Evolutionary conservation across 2,113 vertebrate species (phyloP).

Genomic region (Colinus virginianus): DNA sequence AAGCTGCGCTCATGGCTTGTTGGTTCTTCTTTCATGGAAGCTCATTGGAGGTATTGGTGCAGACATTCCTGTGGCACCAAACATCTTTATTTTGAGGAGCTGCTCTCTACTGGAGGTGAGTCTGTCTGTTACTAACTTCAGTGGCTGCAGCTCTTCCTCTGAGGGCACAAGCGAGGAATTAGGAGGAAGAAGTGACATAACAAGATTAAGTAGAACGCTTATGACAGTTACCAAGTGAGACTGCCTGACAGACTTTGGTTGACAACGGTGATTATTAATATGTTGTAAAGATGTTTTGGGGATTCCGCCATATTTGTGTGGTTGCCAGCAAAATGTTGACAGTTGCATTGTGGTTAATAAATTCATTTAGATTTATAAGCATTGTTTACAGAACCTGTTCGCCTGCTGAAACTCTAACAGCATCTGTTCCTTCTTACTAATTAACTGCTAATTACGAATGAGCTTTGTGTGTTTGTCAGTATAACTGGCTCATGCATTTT

Average conservation of each 20-base stretch:
- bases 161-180: not conserved
- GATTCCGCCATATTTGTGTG: conserved; percentile 81
- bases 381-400: conserved; percentile 97
- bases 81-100: accelerated
- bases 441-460: conserved; percentile 95
- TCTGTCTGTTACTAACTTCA: not conserved
- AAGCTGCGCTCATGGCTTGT: accelerated
- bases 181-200: not conserved
- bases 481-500: conserved; percentile 88
- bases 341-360: conserved; percentile 88
- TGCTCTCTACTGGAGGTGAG: accelerated
- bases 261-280: conserved; percentile 75
- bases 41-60: accelerated
- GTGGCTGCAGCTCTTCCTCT: not conserved
- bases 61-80: not conserved
- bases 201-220: conserved; percentile 44
- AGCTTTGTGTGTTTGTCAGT: conserved; percentile 89
- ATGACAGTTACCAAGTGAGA: conserved; percentile 54
- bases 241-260: conserved; percentile 53
- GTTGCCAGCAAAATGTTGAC: conserved; percentile 83
- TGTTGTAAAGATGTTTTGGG: conserved; percentile 76
- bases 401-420: conserved; percentile 88
- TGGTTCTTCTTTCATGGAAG: not conserved
- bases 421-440: conserved; percentile 96
- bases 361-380: conserved; percentile 92